Evolutionary conservation across 53 echinoderm and acorn worm genomes (phyloP).

Genomic region (Antedon mediterranea): DNA sequence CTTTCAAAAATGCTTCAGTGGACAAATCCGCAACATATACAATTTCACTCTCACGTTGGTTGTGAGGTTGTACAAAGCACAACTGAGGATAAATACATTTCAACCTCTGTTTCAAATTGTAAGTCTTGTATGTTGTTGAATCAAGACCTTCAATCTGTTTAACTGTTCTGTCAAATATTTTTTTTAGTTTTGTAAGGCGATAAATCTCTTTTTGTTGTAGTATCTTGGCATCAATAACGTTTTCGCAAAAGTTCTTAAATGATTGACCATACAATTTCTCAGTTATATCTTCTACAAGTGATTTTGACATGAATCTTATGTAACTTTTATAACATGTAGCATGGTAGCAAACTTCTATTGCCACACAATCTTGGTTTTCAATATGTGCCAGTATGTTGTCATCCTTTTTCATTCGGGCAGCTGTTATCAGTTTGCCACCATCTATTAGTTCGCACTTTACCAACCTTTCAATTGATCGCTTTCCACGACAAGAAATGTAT

Average conservation of each 20-base stretch:
- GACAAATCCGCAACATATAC: constrained; percentile 3
- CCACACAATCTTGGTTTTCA: too few species aligned
- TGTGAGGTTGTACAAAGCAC: neutral
- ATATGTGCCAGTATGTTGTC: too few species aligned
- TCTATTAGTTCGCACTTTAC: too few species aligned
- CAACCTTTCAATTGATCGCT: too few species aligned
- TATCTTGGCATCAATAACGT: constrained; percentile 13
- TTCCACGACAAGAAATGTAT: too few species aligned
- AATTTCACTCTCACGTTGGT: constrained; percentile 4
- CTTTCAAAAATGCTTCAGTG: constrained; percentile 3
- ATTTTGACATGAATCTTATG: too few species aligned
- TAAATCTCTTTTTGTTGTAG: constrained; percentile 17
- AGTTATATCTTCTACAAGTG: too few species aligned
- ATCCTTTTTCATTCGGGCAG: too few species aligned
- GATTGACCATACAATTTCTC: too few species aligned
- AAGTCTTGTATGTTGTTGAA: constrained; percentile 3
- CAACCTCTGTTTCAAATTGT: constrained; percentile 9
- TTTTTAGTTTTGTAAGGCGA: constrained; percentile 15
- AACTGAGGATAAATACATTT: neutral
- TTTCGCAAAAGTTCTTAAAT: constrained; percentile 10
- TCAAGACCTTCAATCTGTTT: constrained; percentile 24
- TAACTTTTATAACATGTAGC: too few species aligned
- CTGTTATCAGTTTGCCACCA: too few species aligned
- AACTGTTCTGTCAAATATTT: constrained; percentile 12
- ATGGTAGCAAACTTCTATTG: too few species aligned